phyloP scores from a whole-genome alignment of 2,888 invertebrate species.

The Dichetophora obliterata region DNA sequence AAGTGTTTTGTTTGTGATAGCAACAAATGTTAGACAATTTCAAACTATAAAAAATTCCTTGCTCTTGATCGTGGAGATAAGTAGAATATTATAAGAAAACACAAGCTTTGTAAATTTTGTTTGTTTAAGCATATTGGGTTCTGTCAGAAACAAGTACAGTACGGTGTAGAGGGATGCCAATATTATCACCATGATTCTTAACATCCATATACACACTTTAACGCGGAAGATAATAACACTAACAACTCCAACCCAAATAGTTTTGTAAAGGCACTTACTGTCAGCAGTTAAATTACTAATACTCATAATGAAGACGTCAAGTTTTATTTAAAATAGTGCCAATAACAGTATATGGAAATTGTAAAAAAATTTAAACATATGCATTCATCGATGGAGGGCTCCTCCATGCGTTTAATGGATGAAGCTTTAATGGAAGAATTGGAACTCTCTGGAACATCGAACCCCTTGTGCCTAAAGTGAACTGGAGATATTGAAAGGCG shows the following conservation, averaged over 20 bases:
- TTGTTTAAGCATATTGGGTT: constrained; percentile 35
- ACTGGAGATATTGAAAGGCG: constrained; percentile 23
- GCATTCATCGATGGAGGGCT: constrained; percentile 35
- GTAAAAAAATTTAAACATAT: constrained; percentile 23
- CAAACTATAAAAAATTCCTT: constrained; percentile 33
- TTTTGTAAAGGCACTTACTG: background rate
- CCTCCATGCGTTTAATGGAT: constrained; percentile 29
- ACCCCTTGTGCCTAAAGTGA: constrained; percentile 16
- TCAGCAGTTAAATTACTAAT: constrained; percentile 13
- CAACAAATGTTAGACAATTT: constrained; percentile 22
- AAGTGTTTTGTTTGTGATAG: no score
- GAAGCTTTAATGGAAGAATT: background rate
- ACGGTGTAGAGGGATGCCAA: constrained; percentile 37
- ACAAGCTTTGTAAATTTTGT: constrained; percentile 36
- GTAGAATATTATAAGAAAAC: no score
- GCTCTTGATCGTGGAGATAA: constrained; percentile 40
- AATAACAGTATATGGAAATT: constrained; percentile 25
- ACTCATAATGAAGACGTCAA: constrained; percentile 15
- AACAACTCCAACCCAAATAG: constrained; percentile 1
- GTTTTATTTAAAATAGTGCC: constrained; percentile 36
- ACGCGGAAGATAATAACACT: constrained; percentile 13
- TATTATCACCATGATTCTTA: constrained; percentile 41
- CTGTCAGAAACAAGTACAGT: constrained; percentile 32
- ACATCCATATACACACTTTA: background rate
- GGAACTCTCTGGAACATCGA: no score